These are phyloP conservation scores for Taeniopygia guttata DNA, from an alignment of 2,797 vertebrate species.

Conservation along the genomic window DNA sequence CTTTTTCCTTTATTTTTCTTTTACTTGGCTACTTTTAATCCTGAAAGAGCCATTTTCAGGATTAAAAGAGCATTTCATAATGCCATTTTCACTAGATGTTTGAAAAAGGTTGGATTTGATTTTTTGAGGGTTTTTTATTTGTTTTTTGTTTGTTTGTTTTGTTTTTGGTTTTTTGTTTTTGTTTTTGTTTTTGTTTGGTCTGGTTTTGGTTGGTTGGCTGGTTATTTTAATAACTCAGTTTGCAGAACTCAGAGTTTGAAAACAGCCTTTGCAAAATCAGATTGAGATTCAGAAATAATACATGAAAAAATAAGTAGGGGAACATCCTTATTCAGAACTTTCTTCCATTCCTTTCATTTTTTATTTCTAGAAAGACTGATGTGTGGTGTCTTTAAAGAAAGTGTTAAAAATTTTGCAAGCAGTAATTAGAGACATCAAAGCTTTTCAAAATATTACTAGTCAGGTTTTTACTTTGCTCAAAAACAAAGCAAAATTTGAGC, in stretches of 20 bases:
- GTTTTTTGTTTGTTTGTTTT: no score
- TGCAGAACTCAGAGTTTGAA: not conserved
- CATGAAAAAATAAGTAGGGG: not conserved
- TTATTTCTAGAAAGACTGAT: not conserved
- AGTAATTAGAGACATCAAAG: not conserved
- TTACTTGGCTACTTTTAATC: not conserved
- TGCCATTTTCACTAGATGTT: fast-evolving
- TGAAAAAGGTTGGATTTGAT: not conserved
- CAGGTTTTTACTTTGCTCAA: not conserved
- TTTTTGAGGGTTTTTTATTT: not conserved
- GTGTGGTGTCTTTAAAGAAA: not conserved
- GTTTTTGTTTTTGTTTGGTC: not conserved
- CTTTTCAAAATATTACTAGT: not conserved
- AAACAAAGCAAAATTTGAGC: not conserved
- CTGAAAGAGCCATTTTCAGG: no score
- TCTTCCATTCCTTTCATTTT: not conserved
- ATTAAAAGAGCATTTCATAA: no score
- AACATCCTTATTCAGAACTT: not conserved
- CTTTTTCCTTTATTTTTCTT: not conserved
- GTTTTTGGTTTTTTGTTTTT: no score
- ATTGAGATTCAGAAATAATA: not conserved
- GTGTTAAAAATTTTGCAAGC: not conserved
- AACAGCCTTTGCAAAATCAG: not conserved
- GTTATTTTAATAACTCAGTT: not conserved
- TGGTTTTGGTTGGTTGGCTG: not conserved